phyloP scores from a whole-genome alignment of 37 sponge, comb jelly and placozoan genomes.

The Crambe crambe region DNA sequence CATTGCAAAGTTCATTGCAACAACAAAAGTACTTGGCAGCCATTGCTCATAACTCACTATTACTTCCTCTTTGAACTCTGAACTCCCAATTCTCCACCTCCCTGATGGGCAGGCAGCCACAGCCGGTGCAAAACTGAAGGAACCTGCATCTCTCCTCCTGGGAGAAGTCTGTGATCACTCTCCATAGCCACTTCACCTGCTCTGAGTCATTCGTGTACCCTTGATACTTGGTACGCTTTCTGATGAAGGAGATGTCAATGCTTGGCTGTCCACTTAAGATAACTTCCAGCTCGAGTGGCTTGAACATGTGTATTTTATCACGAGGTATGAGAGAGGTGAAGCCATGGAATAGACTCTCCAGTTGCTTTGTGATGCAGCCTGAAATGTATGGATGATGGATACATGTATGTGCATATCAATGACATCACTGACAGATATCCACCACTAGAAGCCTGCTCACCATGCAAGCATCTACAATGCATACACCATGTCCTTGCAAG shows the following conservation, averaged over 20 bases:
- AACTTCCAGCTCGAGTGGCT: conserved; percentile 50
- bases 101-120: conserved; percentile 28
- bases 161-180: conserved; percentile 15
- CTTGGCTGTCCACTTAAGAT: conserved; percentile 44
- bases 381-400: neutral
- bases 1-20: too few species aligned
- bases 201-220: conserved; percentile 22
- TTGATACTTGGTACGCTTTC: conserved; percentile 17
- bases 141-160: conserved; percentile 48
- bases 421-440: neutral
- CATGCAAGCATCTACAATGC: conserved; percentile 1
- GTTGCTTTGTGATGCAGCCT: conserved; percentile 62
- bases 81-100: conserved; percentile 36
- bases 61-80: conserved; percentile 2
- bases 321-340: conserved; percentile 32
- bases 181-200: conserved; percentile 60
- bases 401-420: neutral
- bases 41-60: conserved; percentile 1
- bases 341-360: conserved; percentile 35
- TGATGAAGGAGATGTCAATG: conserved; percentile 22
- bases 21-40: too few species aligned
- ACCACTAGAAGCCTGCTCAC: too few species aligned
- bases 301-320: conserved; percentile 15
- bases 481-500: too few species aligned
- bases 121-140: conserved; percentile 58